Base-by-base conservation (phyloP, 2,797 vertebrate genomes). In the Catharus ustulatus region DNA sequence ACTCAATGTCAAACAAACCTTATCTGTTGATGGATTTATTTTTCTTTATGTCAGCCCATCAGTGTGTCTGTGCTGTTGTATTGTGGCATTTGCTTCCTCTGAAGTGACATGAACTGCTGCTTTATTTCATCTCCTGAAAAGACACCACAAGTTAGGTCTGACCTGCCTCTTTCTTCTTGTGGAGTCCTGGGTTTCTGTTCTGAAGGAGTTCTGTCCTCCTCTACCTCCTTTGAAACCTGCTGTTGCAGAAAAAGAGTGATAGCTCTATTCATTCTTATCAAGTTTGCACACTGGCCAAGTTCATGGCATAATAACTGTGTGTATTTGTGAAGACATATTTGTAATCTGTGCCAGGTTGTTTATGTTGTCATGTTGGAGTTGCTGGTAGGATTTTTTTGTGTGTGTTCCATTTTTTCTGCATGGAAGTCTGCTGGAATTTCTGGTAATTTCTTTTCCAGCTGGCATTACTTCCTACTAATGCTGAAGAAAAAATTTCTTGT, bases 1-100 rank as follows among this genome's bases (percentile, higher is more conserved):
- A 73, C 67, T 92, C 89, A 78, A 20, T 81, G 93, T 83, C 89
- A 95, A 83, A 82, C 72, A 92, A 91, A 78, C 21, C 21, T 89
- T 87, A 36, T 79, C 73, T 63, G 32, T 11, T 73, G 84, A 85
- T 73, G 62, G 79, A 76, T 87, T 84, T 59, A 5, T 46, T 36
- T 63, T 49, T 51, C 51, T 64, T 34, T 19, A 22, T 72, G 87
- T 67, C 68, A 91, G 67, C 71, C 29, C 64, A 73, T 83, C 89
- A 91, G 22, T 49, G 30, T 83, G 30, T 52, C 84, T 83, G 38
- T 77, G 58, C n/a, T 61, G n/a, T 73, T 94, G 26, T 61, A 58
- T 68, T 62, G 52, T 30, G 55, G 40, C 83, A 73, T 83, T 94
- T 91, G 17, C 64, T 92, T 95, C 76, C 67, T 76, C 54, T 84